Conservation (phyloP, 2,888 invertebrate genomes). For the Danaus chrysippus region DNA sequence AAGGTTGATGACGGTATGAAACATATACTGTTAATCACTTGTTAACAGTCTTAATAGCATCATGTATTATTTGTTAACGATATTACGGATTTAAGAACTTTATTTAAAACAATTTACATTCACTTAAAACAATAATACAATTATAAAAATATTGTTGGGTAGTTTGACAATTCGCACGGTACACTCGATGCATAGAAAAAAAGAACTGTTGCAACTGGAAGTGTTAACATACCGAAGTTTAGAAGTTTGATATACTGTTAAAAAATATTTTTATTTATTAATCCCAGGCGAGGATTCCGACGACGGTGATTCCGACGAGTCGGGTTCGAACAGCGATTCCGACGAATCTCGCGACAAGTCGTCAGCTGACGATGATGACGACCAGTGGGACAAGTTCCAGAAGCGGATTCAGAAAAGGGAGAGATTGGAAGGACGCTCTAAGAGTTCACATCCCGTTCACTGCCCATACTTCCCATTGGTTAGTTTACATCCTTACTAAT, state of each 20-base stretch:
- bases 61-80: neutral
- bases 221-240: too few species aligned
- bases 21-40: neutral
- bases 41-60: neutral
- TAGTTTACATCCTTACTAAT: too few species aligned
- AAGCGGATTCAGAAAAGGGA: constrained; percentile 92
- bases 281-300: constrained; percentile 64
- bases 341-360: constrained; percentile 82
- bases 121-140: too few species aligned
- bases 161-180: too few species aligned
- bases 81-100: too few species aligned
- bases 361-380: constrained; percentile 86
- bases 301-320: constrained; percentile 63
- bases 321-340: constrained; percentile 69
- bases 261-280: too few species aligned
- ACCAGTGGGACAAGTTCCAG: constrained; percentile 97
- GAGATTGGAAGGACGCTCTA: constrained; percentile 94
- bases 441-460: constrained; percentile 97
- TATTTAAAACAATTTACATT: too few species aligned
- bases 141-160: too few species aligned
- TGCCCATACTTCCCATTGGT: constrained; percentile 96
- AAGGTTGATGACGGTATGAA: constrained; percentile 52
- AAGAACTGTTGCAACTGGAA: too few species aligned
- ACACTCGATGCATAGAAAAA: too few species aligned
- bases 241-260: too few species aligned